These are phyloP conservation scores for Spodoptera littoralis DNA, from an alignment of 2,888 invertebrate species.

Conservation along the genomic window DNA sequence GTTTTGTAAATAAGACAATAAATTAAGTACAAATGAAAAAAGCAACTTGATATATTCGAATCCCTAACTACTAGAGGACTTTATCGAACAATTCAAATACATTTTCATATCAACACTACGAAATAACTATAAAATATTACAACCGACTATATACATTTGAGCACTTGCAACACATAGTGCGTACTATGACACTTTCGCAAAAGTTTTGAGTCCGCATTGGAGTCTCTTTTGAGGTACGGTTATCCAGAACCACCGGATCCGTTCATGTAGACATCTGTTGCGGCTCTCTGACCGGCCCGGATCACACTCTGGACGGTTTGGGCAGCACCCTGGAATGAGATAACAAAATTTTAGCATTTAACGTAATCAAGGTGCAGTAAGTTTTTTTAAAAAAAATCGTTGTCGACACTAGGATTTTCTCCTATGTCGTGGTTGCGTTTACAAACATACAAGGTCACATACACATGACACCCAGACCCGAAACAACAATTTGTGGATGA, in stretches of 20 bases:
- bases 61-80: slow-evolving; percentile 46
- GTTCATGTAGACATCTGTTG: slow-evolving; percentile 83
- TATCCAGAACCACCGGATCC: slow-evolving; percentile 83
- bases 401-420: too few relatives aligned
- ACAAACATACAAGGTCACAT: too few relatives aligned
- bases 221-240: slow-evolving; percentile 19
- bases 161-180: slow-evolving; percentile 86
- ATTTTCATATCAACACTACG: slow-evolving; percentile 56
- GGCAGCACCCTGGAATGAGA: slow-evolving; percentile 91
- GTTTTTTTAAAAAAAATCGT: too few relatives aligned
- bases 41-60: slow-evolving; percentile 41
- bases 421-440: too few relatives aligned
- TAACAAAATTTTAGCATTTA: not conserved
- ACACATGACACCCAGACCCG: too few relatives aligned
- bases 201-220: slow-evolving; percentile 76
- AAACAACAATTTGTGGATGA: too few relatives aligned
- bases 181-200: slow-evolving; percentile 86
- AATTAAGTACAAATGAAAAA: not conserved
- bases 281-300: slow-evolving; percentile 86
- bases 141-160: slow-evolving; percentile 78
- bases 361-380: too few relatives aligned
- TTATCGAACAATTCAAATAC: slow-evolving; percentile 35
- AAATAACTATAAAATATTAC: slow-evolving; percentile 46
- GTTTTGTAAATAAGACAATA: slow-evolving; percentile 1
- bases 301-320: slow-evolving; percentile 91